These are phyloP conservation scores for Phorcus lineatus DNA, from an alignment of 2,888 invertebrate genomes.

Conservation along the genomic window DNA sequence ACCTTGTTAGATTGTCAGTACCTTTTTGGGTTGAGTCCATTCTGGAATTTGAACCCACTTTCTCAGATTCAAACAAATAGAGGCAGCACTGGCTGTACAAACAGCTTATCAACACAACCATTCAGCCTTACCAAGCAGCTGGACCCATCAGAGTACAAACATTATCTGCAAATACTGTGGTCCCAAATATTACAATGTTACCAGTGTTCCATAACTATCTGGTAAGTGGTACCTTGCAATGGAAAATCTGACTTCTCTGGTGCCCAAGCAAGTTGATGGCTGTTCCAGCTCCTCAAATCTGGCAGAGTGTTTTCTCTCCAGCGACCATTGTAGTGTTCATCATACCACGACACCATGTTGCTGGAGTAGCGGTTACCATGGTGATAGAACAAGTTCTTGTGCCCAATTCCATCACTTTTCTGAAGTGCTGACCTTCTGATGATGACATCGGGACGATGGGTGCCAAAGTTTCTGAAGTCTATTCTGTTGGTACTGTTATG, in stretches of 20 bases:
- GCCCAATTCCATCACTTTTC: constrained; percentile 66
- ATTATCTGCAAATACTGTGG: too few relatives aligned
- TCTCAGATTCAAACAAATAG: too few relatives aligned
- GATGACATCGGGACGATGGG: constrained; percentile 66
- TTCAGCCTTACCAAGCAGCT: too few relatives aligned
- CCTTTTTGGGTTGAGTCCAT: too few relatives aligned
- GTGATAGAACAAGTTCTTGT: constrained; percentile 70
- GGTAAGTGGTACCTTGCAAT: constrained; percentile 62
- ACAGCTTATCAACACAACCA: too few relatives aligned
- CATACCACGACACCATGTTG: constrained; percentile 73
- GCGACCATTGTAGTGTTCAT: constrained; percentile 72
- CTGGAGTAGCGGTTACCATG: constrained; percentile 72
- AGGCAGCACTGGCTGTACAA: too few relatives aligned
- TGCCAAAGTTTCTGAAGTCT: constrained; percentile 66
- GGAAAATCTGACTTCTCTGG: constrained; percentile 73
- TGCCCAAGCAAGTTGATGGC: constrained; percentile 69
- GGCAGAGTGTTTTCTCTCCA: constrained; percentile 63
- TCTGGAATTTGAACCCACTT: too few relatives aligned
- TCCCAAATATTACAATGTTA: too few relatives aligned
- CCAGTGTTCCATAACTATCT: too few relatives aligned
- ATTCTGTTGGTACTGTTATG: constrained; percentile 70
- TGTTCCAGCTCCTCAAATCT: constrained; percentile 67
- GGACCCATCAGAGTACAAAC: too few relatives aligned
- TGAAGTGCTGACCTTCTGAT: constrained; percentile 66
- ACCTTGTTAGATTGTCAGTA: too few relatives aligned